Percentiles rank a stretch among this genome's conserved stretches.
Conservation (phyloP, 2,888 invertebrate genomes). For the Laspeyria flexula region DNA sequence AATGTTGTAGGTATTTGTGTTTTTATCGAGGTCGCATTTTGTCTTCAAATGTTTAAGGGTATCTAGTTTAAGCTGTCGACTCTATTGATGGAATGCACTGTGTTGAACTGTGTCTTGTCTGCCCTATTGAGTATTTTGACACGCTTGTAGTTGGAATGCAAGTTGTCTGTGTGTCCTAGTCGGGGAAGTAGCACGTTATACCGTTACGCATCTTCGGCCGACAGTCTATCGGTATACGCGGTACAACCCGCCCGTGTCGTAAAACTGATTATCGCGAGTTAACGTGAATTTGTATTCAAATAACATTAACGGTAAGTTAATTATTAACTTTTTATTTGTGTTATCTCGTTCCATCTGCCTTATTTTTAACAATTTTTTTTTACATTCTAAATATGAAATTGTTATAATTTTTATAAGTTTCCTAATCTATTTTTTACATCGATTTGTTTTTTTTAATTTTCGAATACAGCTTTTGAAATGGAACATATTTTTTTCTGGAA, state of each 20-base stretch:
- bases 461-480: not conserved
- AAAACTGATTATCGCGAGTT: slow-evolving; percentile 37
- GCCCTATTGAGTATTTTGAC: slow-evolving; percentile 23
- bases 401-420: slow-evolving; percentile 5
- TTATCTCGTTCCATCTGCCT: slow-evolving; percentile 21
- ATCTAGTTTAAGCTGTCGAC: slow-evolving; percentile 38
- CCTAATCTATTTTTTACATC: slow-evolving; percentile 1
- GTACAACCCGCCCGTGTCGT: slow-evolving; percentile 59
- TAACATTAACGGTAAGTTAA: slow-evolving; percentile 65
- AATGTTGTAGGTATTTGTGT: not conserved
- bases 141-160: slow-evolving; percentile 42
- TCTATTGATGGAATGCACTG: slow-evolving; percentile 30
- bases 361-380: slow-evolving; percentile 13
- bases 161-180: slow-evolving; percentile 42
- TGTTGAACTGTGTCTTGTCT: slow-evolving; percentile 37
- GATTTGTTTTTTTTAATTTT: not conserved
- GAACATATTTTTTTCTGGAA: not conserved
- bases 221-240: slow-evolving; percentile 66
- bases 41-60: slow-evolving; percentile 22
- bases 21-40: slow-evolving; percentile 11
- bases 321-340: slow-evolving; percentile 36
- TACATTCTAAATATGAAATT: slow-evolving; percentile 25
- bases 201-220: slow-evolving; percentile 67
- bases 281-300: slow-evolving; percentile 36
- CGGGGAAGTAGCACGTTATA: slow-evolving; percentile 72